Evolutionary conservation across 2,888 invertebrate species (phyloP), one percentile per base, ranked within the genome.

Genomic region (Nymphalis polychloros): DNA sequence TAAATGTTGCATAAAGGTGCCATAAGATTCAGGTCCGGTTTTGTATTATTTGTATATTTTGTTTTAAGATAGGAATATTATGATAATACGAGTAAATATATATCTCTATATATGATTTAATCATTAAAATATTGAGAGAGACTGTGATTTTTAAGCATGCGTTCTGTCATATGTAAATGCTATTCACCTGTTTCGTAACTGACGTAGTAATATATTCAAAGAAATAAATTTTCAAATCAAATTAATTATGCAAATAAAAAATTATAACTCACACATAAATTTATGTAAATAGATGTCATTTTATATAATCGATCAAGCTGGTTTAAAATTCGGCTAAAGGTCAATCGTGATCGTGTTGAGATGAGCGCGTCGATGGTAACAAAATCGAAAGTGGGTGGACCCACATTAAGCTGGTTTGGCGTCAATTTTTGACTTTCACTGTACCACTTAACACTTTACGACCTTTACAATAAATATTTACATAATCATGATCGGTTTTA

Each of bases 341-440:
- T 87, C 83, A 84, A 72, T 72, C 76, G 77, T 76, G 77, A 71
- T 73, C 60, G 63, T 73, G 75, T 75, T 60, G 60, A 73, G 75
- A 74, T 75, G 74, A 71, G 73, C 75, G 73, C 71, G 75, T 69
- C 69, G 63, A 60, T 74, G 68, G 71, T 72, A 73, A 75, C 73
- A 78, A 82, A 89, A 90, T 83, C 80, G 88, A 91, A 88, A 90
- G 89, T 88, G 23, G 23, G 23, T 75, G 76, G 83, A 77, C 83
- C 84, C 78, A 84, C 84, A 73, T 64, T 64, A 63, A 73, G 63
- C 74, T 79, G 78, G 78, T 77, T 74, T 75, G 78, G 78, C 79
- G 86, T 86, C 87, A 84, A 77, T 77, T 80, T 76, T 79, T 70
- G 76, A 83, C 85, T 87, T 86, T 88, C 87, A 84, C 84, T 75